These are phyloP conservation scores for Hermetia illucens DNA, from an alignment of 1,140 invertebrate species.

Conservation along the genomic window DNA sequence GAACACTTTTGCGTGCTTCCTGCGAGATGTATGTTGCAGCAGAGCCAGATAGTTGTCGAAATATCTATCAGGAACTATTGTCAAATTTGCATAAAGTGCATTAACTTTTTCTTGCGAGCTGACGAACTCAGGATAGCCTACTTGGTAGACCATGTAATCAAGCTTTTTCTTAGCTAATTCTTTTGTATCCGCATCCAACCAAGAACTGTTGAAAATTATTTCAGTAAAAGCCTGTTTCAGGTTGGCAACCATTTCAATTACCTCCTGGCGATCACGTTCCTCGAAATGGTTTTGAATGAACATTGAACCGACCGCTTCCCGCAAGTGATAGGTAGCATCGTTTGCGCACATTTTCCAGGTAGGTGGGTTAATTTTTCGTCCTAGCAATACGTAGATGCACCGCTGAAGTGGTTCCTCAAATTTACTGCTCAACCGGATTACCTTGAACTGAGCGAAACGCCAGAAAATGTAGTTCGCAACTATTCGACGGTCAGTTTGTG, in stretches of 20 bases:
- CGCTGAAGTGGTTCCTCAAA: no score
- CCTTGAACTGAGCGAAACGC: constrained; percentile 37
- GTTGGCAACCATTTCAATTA: neutral
- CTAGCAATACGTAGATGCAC: no score
- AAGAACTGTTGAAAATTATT: neutral
- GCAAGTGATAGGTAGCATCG: neutral
- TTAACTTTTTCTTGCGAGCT: neutral
- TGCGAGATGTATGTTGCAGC: constrained; percentile 11
- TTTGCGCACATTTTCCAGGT: neutral
- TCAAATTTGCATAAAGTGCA: neutral
- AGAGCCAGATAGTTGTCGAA: neutral
- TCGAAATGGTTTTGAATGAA: neutral
- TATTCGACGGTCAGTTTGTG: constrained; percentile 29
- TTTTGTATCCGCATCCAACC: neutral
- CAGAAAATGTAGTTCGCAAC: constrained; percentile 57
- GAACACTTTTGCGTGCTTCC: constrained; percentile 6
- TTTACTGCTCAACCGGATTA: no score
- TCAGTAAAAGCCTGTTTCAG: neutral
- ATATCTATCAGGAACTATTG: neutral
- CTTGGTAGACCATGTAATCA: neutral
- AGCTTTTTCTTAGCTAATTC: neutral
- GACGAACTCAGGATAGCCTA: neutral
- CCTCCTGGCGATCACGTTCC: neutral
- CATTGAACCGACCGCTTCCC: neutral
- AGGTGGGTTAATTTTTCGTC: no score